These are phyloP conservation scores for Folsomia manolachei DNA, from an alignment of 2,888 invertebrate genomes.

Conservation along the genomic window DNA sequence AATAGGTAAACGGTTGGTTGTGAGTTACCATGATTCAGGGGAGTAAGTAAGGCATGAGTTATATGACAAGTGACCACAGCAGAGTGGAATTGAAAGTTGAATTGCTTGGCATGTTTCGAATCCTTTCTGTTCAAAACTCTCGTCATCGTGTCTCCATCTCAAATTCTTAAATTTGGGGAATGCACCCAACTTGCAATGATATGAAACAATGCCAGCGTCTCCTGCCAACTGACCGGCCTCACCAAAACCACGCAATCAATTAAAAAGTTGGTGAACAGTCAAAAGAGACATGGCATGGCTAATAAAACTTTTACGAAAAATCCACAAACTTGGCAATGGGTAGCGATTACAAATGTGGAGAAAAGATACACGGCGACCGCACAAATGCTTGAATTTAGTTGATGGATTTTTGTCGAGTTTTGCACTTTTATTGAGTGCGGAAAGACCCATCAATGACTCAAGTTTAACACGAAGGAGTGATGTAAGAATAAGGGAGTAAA, in stretches of 20 bases:
- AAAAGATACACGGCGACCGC: no score
- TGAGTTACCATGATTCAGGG: constrained; percentile 20
- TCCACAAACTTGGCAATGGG: not conserved
- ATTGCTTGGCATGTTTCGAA: constrained; percentile 24
- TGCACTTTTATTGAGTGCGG: no score
- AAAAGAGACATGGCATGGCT: not conserved
- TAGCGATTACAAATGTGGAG: no score
- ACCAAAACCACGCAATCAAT: not conserved
- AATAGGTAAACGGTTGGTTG: not conserved
- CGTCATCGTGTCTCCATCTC: constrained; percentile 51
- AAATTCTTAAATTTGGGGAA: not conserved
- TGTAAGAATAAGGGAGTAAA: not conserved
- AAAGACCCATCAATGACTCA: no score
- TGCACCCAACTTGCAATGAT: not conserved
- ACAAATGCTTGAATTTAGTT: no score
- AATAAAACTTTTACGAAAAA: not conserved
- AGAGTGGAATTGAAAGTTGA: not conserved
- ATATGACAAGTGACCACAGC: constrained; percentile 32
- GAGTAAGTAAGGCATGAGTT: constrained; percentile 41
- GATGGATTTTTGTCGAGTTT: no score
- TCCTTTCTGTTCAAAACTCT: constrained; percentile 38
- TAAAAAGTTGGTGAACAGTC: not conserved
- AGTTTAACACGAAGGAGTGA: not conserved
- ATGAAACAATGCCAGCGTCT: no score
- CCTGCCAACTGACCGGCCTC: not conserved